Evolutionary conservation across 2,888 invertebrate genomes (phyloP).

Genomic region (Marasmarcha lunaedactyla): DNA sequence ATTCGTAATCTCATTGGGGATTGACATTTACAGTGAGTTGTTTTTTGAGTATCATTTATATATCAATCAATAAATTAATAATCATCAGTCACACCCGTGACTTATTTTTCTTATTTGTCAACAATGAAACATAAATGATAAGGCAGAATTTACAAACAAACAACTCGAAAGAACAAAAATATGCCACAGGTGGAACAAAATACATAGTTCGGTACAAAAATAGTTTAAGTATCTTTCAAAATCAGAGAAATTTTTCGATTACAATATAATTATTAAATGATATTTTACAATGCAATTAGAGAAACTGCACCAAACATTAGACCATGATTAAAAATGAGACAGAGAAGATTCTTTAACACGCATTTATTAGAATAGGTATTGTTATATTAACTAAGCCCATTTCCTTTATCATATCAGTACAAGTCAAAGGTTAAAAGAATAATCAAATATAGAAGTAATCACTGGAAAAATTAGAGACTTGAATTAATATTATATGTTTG

Average conservation of each 20-base stretch:
- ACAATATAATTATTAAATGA: constrained; percentile 48
- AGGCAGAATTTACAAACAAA: no score
- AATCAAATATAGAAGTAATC: no score
- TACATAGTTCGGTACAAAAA: constrained; percentile 17
- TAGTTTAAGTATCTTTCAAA: constrained; percentile 32
- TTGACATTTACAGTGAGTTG: constrained; percentile 57
- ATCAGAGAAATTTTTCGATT: constrained; percentile 23
- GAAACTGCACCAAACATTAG: constrained; percentile 67
- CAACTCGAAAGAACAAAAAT: constrained; percentile 7
- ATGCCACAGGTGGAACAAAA: constrained; percentile 37
- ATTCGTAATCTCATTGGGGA: constrained; percentile 33
- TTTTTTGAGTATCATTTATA: constrained; percentile 59
- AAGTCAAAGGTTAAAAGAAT: no score
- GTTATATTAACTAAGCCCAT: constrained; percentile 58
- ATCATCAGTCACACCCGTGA: constrained; percentile 7
- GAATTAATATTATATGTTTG: constrained; percentile 28
- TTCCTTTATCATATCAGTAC: constrained; percentile 32
- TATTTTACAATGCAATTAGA: constrained; percentile 68
- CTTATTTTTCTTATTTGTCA: constrained; percentile 4
- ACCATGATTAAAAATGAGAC: constrained; percentile 49
- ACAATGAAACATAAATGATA: not conserved
- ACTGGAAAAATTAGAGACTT: not conserved
- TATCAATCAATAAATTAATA: constrained; percentile 7
- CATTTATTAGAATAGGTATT: constrained; percentile 23
- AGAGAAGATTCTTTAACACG: constrained; percentile 44